A percentile compares a stretch with the other conserved stretches of the same genome.
phyloP scores from a whole-genome alignment of 1,140 invertebrate species.

The Aphidius gifuensis region DNA sequence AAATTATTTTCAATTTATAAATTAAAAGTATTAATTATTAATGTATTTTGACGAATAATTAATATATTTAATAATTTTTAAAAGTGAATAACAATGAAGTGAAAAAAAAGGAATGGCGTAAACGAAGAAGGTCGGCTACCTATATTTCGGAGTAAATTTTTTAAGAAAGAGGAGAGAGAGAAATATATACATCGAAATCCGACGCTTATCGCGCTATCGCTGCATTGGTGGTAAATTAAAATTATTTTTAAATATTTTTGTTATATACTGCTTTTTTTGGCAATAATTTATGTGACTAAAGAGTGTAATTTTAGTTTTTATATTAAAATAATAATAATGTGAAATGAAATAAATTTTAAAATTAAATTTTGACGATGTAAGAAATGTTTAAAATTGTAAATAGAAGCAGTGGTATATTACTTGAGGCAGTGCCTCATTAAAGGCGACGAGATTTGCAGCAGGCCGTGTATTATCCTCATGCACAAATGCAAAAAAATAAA shows the following conservation, averaged over 20 bases:
- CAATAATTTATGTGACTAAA: too few relatives aligned
- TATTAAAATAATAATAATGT: too few relatives aligned
- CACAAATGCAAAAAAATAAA: background rate
- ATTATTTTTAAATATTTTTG: background rate
- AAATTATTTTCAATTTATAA: too few relatives aligned
- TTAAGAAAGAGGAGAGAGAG: background rate
- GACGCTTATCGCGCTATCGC: too few relatives aligned
- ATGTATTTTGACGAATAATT: too few relatives aligned
- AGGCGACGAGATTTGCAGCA: constrained; percentile 22
- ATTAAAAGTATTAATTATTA: too few relatives aligned
- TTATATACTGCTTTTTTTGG: background rate
- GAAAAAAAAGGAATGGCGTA: too few relatives aligned
- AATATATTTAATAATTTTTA: too few relatives aligned
- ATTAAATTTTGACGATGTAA: background rate
- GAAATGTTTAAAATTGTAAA: constrained; percentile 19
- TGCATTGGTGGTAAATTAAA: constrained; percentile 7
- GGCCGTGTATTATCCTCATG: constrained; percentile 11
- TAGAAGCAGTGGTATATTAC: constrained; percentile 11
- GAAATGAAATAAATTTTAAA: background rate
- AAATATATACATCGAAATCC: constrained; percentile 1
- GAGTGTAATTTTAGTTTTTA: too few relatives aligned
- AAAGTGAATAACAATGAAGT: too few relatives aligned
- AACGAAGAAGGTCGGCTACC: too few relatives aligned
- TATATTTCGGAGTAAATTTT: background rate
- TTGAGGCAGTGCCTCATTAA: constrained; percentile 22